Base-by-base conservation (phyloP, 1,140 invertebrate genomes). In the Cylas formicarius region DNA sequence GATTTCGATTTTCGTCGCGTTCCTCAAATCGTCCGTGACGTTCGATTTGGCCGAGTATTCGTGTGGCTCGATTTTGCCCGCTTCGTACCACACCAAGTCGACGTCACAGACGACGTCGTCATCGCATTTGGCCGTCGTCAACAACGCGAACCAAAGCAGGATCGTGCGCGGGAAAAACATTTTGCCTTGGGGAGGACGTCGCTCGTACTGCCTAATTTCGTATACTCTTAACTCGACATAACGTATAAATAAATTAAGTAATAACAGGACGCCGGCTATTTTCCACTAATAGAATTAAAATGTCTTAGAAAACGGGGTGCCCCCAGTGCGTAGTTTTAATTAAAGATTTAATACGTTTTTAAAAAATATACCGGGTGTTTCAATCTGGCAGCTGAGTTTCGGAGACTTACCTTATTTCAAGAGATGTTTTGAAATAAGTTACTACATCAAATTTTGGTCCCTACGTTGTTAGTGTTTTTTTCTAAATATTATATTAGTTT, bases 31-130 rank as follows among this genome's bases (percentile, higher is more conserved):
- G 2, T 40, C 41, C 4, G 41, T 40, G 13, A 37, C 29, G 4
- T 40, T 21, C 32, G 40, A 24, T 13, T 40, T 23, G 16, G 46
- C 46, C 27, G 22, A 6, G 24, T 48, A 48, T 19, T 24, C 10
- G 3, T 35, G 32, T 2, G 46, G 22, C 13, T 43, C n/a, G 3
- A 33, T 26, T 10, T 18, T 19, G 11, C 43, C 26, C 5, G 33
- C 29, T 2, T 48, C 46, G 23, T 36, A 35, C 46, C 46, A 48
- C 11, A 48, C 21, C 39, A 48, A 10, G 20, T 48, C 32, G 10
- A 40, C 35, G 19, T 48, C 34, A 26, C 33, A 42, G 6, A 34
- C 20, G 5, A 24, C 32, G 7, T 21, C 13, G 13, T 35, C 23
- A 19, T 3, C 29, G 9, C n/a, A 22, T n/a, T 14, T 8, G 4